Base-by-base conservation (phyloP, 2,113 vertebrate species). In the Cryptotis parvus region DNA sequence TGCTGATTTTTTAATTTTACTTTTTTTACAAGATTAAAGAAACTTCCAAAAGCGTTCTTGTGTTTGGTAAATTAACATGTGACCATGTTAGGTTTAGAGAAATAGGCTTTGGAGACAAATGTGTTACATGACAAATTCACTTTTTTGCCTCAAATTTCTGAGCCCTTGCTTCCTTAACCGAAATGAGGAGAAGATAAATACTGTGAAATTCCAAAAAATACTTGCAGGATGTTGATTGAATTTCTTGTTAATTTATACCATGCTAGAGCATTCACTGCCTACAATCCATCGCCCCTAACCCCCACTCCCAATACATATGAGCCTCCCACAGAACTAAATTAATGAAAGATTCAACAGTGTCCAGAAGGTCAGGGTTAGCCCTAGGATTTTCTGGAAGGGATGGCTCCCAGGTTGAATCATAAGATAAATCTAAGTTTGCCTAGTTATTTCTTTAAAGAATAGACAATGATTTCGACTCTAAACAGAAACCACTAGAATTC, bases 191-290 rank as follows among this genome's bases (percentile, higher is more conserved):
- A 27, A 68, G 24, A 29, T 18, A 80, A 45, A 35, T 45, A 27
- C 5, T 29, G 5, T 33, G 45, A 33, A 55, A 73, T 43, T 15
- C 18, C 63, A 14, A 61, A n/a, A 61, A 61, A 61, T 26, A 61
- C 27, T 6, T 24, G 16, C 7, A 77, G 1, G 4, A 61, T 37
- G 3, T 37, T 24, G 33, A 27, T 16, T 10, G 15, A 74, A 18
- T 70, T 92, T 65, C 26, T 78, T 52, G n/a, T 35, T 69, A 41
- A 58, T 90, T 91, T 91, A 31, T n/a, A 45, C 0, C 26, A 37
- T 45, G 10, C 22, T 12, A 43, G 24, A 41, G 43, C n/a, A 89
- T 49, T 87, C 22, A 35, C 3, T 37, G 9, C 5, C 6, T 12
- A 39, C 0, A 14, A 2, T 29, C 29, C 33, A 4, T 11, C 4